These are phyloP conservation scores for Vesta saturnalis DNA, from an alignment of 2,888 invertebrate species.

Conservation along the genomic window DNA sequence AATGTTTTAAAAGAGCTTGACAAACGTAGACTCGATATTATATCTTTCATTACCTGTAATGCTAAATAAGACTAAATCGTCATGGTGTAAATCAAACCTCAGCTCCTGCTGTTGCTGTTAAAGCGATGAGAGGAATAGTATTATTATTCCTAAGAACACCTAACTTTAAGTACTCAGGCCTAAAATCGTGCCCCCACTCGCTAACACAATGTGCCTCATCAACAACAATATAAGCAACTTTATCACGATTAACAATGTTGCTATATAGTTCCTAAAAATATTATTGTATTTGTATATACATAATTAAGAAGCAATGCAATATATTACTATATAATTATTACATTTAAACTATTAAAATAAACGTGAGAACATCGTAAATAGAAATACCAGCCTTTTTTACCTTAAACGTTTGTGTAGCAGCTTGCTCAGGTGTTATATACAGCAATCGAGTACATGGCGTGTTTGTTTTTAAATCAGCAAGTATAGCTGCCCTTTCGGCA, in stretches of 20 bases:
- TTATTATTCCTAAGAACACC: constrained; percentile 75
- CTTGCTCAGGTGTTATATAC: constrained; percentile 98
- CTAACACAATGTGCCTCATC: constrained; percentile 99
- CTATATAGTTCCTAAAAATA: constrained; percentile 68
- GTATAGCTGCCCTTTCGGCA: constrained; percentile 79
- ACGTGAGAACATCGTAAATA: too few relatives aligned
- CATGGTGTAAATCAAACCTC: constrained; percentile 49
- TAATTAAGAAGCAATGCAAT: too few relatives aligned
- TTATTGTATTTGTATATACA: not conserved
- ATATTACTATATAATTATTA: too few relatives aligned
- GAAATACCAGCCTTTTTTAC: constrained; percentile 40
- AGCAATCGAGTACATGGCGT: constrained; percentile 84
- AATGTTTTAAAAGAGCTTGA: constrained; percentile 64
- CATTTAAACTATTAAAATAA: too few relatives aligned
- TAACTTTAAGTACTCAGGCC: constrained; percentile 93
- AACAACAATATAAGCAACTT: constrained; percentile 90
- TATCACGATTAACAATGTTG: constrained; percentile 76
- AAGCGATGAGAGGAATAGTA: constrained; percentile 84
- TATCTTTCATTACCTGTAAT: constrained; percentile 81
- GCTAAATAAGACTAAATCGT: not conserved
- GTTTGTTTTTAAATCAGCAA: constrained; percentile 75
- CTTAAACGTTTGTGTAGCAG: constrained; percentile 81
- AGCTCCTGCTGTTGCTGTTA: constrained; percentile 93
- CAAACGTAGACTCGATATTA: constrained; percentile 76
- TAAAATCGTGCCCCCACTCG: constrained; percentile 99